These are phyloP conservation scores for Ceraclea dissimilis DNA, from an alignment of 2,888 invertebrate species.

Conservation along the genomic window DNA sequence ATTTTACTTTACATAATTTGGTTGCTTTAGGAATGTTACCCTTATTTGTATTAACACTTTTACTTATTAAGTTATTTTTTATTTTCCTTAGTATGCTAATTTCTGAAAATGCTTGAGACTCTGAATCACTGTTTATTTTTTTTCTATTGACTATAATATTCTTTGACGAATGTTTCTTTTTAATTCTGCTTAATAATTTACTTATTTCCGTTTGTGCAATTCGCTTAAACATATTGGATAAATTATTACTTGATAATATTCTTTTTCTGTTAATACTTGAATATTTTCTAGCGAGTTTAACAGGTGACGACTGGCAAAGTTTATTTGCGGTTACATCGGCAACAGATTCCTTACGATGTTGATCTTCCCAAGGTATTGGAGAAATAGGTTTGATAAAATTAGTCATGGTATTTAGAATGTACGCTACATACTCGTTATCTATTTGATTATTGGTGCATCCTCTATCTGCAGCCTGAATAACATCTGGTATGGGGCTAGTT, in stretches of 20 bases:
- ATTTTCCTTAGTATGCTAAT: too few species aligned
- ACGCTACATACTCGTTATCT: conserved; percentile 4
- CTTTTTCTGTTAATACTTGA: not conserved
- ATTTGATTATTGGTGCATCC: not conserved
- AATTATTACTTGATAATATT: not conserved
- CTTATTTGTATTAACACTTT: too few species aligned
- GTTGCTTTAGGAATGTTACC: too few species aligned
- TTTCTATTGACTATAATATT: too few species aligned
- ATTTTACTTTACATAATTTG: too few species aligned
- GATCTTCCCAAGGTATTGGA: conserved; percentile 14
- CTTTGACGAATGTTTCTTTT: not conserved
- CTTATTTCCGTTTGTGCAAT: not conserved
- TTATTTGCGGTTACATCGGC: too few species aligned
- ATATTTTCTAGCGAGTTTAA: not conserved
- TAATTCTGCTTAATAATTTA: not conserved
- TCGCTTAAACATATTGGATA: not conserved
- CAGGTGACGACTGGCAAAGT: not conserved
- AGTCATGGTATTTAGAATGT: conserved; percentile 13
- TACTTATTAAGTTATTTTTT: too few species aligned
- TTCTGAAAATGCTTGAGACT: too few species aligned
- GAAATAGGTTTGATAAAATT: conserved; percentile 7
- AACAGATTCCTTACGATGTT: not conserved
- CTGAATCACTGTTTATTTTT: too few species aligned
- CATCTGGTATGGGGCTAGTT: conserved; percentile 7
- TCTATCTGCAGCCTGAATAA: not conserved